Evolutionary conservation across 2,113 vertebrate species (phyloP), one percentile per base, ranked within the genome.

Genomic region (Semicossyphus pulcher): DNA sequence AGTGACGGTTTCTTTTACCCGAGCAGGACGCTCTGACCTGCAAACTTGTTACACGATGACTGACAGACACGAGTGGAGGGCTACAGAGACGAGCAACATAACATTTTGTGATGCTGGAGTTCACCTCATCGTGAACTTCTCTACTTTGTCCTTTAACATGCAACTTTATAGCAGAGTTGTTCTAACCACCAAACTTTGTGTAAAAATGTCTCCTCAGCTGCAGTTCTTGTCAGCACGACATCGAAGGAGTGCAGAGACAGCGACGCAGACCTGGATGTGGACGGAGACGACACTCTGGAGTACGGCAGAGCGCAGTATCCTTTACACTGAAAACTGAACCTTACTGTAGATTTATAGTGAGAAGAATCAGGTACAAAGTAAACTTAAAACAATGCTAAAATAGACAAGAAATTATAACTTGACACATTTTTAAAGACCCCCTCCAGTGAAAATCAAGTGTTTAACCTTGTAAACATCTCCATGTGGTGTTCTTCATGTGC

Each of bases 241-340:
- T 71, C 87, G 34, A 98, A 96, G 80, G 97, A 99, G 84, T 96
- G 96, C 78, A 96, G 97, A 1, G 98, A 99, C 93, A 99, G 98
- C 1, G 97, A 99, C 0, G 97, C 95, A 0, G 98, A 99, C 90
- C 92, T 99, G 89, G 98, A 99, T 20, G 97, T 99, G 78, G 97
- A 99, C 45, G 97, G 98, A 63, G 98, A 99, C 0, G 97, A 99
- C 88, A 99, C 97, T 68, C 91, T 98, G 83, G 96, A 98, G 77
- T 99, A 99, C 1, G 98, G 98, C 81, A 95, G 97, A 88, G 95
- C 95, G 54, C 98, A 99, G 98, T 98, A 99, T 99, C 98, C 92
- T 97, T 92, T 32, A 10, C 4, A 21, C 5, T 15, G 16, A 60
- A 68, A 9, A 2, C 10, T 32, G 4, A 5, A 3, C 10, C 12